A percentile compares a stretch with the other conserved stretches of the same genome.
Evolutionary conservation across 2,797 vertebrate species (phyloP).

Genomic region (Psittacula derbiana): DNA sequence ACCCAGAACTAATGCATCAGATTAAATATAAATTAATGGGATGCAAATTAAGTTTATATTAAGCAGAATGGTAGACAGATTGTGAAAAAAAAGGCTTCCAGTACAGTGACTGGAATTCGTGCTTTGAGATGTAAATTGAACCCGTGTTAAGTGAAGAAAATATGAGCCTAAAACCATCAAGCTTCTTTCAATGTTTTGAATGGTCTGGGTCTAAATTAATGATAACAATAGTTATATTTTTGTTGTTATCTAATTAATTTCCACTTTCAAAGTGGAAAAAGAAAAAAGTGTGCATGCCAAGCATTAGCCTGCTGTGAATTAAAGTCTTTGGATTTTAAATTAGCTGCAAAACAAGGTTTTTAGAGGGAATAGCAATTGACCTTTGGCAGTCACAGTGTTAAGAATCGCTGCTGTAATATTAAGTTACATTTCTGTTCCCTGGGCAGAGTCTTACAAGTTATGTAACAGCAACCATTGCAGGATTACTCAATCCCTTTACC

Average conservation of each 20-base stretch:
- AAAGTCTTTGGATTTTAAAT: conserved; percentile 67
- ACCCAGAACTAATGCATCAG: not conserved
- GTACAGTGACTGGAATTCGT: not conserved
- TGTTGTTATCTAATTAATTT: not conserved
- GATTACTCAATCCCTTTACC: conserved; percentile 70
- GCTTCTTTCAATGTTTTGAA: not conserved
- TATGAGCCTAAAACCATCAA: not conserved
- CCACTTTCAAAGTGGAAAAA: not conserved
- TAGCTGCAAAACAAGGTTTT: conserved; percentile 59
- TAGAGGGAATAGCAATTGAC: conserved; percentile 67
- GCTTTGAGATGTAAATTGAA: not conserved
- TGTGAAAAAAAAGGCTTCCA: not conserved
- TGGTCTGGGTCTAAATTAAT: not conserved
- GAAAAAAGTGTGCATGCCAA: not conserved
- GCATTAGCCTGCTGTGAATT: conserved; percentile 50
- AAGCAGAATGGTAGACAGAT: not conserved
- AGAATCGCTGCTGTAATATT: conserved; percentile 48
- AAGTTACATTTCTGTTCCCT: conserved; percentile 61
- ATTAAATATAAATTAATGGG: not conserved
- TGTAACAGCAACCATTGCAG: conserved; percentile 66
- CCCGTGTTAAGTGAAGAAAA: not conserved
- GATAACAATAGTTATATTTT: not conserved
- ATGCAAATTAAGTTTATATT: not conserved
- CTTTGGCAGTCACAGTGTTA: conserved; percentile 57
- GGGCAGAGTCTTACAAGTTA: conserved; percentile 57